phyloP scores from a whole-genome alignment of 2,113 vertebrate genomes.

The Pontoporia blainvillei region DNA sequence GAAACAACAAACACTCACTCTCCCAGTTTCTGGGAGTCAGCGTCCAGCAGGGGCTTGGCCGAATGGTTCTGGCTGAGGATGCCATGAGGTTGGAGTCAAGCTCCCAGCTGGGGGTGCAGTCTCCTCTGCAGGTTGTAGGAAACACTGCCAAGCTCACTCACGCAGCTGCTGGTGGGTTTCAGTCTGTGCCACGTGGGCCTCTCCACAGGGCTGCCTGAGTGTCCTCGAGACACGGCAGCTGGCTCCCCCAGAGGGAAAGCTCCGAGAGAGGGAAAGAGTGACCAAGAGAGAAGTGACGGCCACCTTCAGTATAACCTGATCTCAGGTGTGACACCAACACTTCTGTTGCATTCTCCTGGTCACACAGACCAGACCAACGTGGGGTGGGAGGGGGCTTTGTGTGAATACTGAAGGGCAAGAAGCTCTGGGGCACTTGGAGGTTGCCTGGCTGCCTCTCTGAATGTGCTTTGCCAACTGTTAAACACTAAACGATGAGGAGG shows the following conservation, averaged over 20 bases:
- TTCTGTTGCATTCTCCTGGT: not conserved
- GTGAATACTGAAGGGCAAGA: no score
- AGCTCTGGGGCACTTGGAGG: not conserved
- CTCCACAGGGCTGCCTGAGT: not conserved
- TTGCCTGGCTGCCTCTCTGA: not conserved
- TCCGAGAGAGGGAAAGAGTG: not conserved
- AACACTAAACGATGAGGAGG: not conserved
- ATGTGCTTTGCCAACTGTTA: not conserved
- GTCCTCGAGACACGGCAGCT: not conserved
- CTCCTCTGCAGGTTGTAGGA: not conserved
- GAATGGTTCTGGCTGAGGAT: not conserved
- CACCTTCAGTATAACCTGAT: no score
- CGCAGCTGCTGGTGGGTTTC: accelerated
- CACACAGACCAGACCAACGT: not conserved
- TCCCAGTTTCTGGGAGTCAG: not conserved
- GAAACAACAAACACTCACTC: not conserved
- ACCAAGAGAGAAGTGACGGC: not conserved
- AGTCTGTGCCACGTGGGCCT: not conserved
- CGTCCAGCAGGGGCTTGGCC: not conserved
- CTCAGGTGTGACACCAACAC: not conserved
- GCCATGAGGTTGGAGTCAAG: not conserved
- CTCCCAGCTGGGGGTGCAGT: not conserved
- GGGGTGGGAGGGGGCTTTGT: not conserved
- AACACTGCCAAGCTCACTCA: not conserved
- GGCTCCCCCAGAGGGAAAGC: no score